These are phyloP conservation scores for Lepisosteus oculatus DNA, from an alignment of 2,113 vertebrate species.

Conservation along the genomic window DNA sequence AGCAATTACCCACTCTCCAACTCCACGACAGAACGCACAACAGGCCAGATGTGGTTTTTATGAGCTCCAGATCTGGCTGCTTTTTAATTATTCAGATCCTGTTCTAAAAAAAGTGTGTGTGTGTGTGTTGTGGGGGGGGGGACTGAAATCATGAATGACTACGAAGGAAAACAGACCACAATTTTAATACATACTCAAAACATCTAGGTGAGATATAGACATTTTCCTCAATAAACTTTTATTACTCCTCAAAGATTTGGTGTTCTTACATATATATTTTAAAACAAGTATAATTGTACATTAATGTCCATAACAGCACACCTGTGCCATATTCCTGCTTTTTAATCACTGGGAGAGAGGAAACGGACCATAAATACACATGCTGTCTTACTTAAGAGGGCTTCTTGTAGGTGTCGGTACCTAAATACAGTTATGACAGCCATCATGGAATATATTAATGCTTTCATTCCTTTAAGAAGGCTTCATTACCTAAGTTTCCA, in stretches of 20 bases:
- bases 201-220: conserved; percentile 28
- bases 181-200: conserved; percentile 9
- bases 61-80: conserved; percentile 54
- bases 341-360: conserved; percentile 41
- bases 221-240: conserved; percentile 54
- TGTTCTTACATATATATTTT: conserved; percentile 43
- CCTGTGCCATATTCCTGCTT: conserved; percentile 59
- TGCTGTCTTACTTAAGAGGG: conserved; percentile 1
- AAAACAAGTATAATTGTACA: conserved; percentile 50
- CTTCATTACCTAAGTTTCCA: not conserved
- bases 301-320: conserved; percentile 62
- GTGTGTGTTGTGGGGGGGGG: conserved; percentile 20
- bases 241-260: conserved; percentile 50
- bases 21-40: conserved; percentile 11
- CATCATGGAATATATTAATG: not conserved
- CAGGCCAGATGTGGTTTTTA: conserved; percentile 52
- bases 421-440: conserved; percentile 25
- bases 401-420: not conserved
- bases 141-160: conserved; percentile 48
- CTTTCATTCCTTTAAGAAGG: not conserved
- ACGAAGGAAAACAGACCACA: conserved; percentile 9
- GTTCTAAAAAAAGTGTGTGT: conserved; percentile 31
- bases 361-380: conserved; percentile 41
- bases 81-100: conserved; percentile 51
- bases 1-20: conserved; percentile 47